Evolutionary conservation across 1,140 invertebrate genomes (phyloP).

Genomic region (Heliconius hewitsoni): DNA sequence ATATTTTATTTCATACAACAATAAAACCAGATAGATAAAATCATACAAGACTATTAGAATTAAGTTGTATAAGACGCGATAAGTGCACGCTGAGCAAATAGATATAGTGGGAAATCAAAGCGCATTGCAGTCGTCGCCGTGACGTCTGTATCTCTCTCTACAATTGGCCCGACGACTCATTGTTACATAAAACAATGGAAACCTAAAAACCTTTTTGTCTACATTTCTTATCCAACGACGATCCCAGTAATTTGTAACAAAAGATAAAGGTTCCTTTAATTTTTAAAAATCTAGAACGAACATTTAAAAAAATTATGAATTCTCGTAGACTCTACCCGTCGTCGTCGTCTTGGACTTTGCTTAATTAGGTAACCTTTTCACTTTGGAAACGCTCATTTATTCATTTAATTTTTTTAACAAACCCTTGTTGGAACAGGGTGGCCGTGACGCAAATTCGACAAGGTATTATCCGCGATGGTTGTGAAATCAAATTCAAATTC

Average conservation of each 20-base stretch:
- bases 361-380: conserved; percentile 9
- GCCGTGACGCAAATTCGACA: no score
- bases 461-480: no score
- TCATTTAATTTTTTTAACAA: not conserved
- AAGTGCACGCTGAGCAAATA: conserved; percentile 4
- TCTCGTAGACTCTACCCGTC: not conserved
- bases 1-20: not conserved
- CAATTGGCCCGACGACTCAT: conserved; percentile 35
- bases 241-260: conserved; percentile 38
- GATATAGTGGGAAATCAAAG: conserved; percentile 25
- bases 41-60: not conserved
- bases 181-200: conserved; percentile 40
- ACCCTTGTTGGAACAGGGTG: not conserved
- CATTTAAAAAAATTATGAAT: conserved; percentile 23
- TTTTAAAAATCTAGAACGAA: conserved; percentile 25
- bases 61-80: not conserved
- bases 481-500: no score
- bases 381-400: not conserved
- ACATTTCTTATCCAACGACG: conserved; percentile 35
- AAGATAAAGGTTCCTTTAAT: conserved; percentile 20
- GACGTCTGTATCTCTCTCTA: conserved; percentile 34
- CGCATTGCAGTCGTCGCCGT: conserved; percentile 15
- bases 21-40: not conserved
- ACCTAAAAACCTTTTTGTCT: conserved; percentile 40
- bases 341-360: not conserved